Evolutionary conservation across 2,113 vertebrate species (phyloP).

Genomic region (Heterotilapia buettikoferi): DNA sequence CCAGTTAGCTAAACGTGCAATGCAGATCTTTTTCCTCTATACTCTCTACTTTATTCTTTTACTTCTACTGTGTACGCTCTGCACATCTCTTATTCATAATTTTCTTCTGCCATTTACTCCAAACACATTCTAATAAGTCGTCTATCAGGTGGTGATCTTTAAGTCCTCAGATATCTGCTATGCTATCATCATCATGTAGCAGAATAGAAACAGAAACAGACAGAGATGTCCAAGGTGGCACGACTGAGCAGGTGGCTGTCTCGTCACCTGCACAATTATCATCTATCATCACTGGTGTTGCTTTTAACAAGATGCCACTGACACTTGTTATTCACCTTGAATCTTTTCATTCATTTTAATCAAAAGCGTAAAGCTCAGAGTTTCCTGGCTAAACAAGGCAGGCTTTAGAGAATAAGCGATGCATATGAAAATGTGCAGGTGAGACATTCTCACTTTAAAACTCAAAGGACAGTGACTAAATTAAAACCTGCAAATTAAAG

Average conservation of each 20-base stretch:
- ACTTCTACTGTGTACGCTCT: not conserved
- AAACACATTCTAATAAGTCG: not conserved
- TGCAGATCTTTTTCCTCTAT: not conserved
- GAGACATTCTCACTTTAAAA: not conserved
- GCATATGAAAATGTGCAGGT: not conserved
- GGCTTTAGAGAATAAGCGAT: not conserved
- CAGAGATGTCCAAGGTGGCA: not conserved
- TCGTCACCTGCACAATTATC: not conserved
- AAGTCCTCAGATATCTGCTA: not conserved
- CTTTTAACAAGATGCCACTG: not conserved
- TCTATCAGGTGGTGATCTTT: not conserved
- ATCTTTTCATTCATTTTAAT: not conserved
- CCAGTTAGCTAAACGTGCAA: not conserved
- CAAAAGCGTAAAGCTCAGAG: not conserved
- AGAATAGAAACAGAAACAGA: not conserved
- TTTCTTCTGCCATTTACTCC: not conserved
- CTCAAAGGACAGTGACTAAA: not conserved
- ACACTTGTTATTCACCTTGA: not conserved
- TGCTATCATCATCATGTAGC: not conserved
- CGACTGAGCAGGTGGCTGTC: not conserved
- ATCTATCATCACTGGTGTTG: not conserved
- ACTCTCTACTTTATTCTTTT: not conserved
- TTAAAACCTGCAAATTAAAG: not conserved
- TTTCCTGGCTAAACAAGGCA: not conserved
- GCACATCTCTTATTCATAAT: not conserved